These are phyloP conservation scores for Tragelaphus scriptus DNA, from an alignment of 2,113 vertebrate species.

Conservation along the genomic window DNA sequence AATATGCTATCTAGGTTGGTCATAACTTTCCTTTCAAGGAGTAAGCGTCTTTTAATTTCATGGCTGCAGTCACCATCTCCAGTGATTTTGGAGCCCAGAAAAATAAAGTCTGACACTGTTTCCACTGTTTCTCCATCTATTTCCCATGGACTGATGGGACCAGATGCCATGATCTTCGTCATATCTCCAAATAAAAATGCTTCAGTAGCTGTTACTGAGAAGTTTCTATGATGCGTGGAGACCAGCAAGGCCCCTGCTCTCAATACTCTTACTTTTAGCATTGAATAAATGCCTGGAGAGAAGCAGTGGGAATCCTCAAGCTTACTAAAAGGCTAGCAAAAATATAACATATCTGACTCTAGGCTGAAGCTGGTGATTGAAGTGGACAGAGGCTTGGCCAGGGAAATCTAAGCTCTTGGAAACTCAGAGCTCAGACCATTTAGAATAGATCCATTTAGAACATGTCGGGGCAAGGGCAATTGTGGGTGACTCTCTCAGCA, in stretches of 20 bases:
- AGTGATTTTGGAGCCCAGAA: too few relatives aligned
- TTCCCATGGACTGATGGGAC: too few relatives aligned
- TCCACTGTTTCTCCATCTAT: too few relatives aligned
- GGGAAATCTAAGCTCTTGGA: not conserved
- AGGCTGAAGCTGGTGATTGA: not conserved
- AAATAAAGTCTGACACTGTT: too few relatives aligned
- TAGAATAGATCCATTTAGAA: not conserved
- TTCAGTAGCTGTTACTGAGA: not conserved
- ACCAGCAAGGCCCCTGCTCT: not conserved
- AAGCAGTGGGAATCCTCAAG: not conserved
- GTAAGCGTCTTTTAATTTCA: too few relatives aligned
- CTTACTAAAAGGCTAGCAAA: not conserved
- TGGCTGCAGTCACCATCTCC: too few relatives aligned
- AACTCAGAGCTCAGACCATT: not conserved
- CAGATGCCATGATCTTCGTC: too few relatives aligned
- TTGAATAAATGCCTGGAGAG: not conserved
- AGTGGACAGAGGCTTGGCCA: not conserved
- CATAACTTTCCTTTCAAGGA: too few relatives aligned
- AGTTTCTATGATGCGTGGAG: not conserved
- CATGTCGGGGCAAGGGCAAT: too few relatives aligned
- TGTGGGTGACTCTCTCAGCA: not conserved
- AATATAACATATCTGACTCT: not conserved
- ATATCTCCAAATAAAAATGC: not conserved
- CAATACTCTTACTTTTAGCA: not conserved
- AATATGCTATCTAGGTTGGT: too few relatives aligned